These are phyloP conservation scores for Magallana gigas DNA, from an alignment of 1,140 invertebrate species.

Conservation along the genomic window DNA sequence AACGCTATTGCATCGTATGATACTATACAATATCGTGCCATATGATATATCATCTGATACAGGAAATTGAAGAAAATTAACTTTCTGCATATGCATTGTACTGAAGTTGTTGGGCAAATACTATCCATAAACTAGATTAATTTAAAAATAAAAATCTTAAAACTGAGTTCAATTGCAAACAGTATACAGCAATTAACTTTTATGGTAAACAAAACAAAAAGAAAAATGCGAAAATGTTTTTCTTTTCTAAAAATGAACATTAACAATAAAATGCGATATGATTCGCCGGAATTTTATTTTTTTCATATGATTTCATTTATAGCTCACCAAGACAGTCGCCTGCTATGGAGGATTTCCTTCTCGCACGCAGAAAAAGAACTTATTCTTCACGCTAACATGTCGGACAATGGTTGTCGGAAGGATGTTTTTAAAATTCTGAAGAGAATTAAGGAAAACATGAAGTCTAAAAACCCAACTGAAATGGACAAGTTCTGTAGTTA, in stretches of 20 bases:
- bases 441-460: conserved; percentile 17
- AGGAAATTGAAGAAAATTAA: no score
- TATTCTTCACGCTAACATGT: conserved; percentile 19
- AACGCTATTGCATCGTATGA: no score
- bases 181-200: no score
- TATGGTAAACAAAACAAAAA: background rate
- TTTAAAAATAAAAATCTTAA: no score
- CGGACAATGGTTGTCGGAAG: conserved; percentile 33
- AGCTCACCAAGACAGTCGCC: conserved; percentile 9
- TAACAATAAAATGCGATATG: background rate
- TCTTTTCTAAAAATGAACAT: background rate
- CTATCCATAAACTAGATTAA: no score
- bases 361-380: conserved; percentile 48
- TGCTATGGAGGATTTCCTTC: conserved; percentile 49
- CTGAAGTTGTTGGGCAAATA: no score
- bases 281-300: background rate
- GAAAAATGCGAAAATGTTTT: background rate
- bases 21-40: no score
- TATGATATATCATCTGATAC: no score
- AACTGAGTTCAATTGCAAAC: no score
- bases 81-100: no score
- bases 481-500: conserved; percentile 47
- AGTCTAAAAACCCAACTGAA: conserved; percentile 2
- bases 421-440: conserved; percentile 44
- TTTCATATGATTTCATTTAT: background rate